Evolutionary conservation across 2,113 vertebrate genomes (phyloP).

Genomic region (Halcyon malimbica): DNA sequence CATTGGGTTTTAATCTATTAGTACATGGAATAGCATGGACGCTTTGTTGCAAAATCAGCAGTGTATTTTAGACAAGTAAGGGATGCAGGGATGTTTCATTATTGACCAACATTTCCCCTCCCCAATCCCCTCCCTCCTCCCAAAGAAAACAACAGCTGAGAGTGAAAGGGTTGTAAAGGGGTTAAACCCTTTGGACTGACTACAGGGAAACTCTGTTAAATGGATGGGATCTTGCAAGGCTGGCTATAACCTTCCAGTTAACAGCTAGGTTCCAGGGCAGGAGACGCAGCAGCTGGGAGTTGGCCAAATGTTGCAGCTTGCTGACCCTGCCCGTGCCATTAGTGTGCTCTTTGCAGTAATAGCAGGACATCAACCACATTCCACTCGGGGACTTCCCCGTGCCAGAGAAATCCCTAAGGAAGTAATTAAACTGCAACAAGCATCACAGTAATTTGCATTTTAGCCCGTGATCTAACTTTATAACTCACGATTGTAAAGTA

Average conservation of each 20-base stretch:
- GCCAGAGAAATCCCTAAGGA: slow-evolving; percentile 12
- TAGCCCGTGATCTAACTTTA: background rate
- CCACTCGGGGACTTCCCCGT: background rate
- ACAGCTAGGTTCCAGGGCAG: background rate
- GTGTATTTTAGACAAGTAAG: background rate
- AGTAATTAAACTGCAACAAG: slow-evolving; percentile 15
- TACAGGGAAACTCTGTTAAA: background rate
- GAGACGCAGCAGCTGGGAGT: background rate
- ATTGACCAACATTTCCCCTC: background rate
- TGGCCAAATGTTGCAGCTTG: background rate
- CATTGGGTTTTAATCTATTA: background rate
- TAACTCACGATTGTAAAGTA: background rate
- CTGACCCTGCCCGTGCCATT: background rate
- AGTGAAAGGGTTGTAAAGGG: background rate
- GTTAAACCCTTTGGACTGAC: background rate
- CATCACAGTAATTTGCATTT: slow-evolving; percentile 1
- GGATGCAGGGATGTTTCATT: background rate
- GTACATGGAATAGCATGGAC: background rate
- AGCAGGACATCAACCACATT: background rate
- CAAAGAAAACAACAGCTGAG: background rate
- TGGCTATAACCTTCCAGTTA: background rate
- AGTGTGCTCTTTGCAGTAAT: background rate
- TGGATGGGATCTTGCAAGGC: background rate
- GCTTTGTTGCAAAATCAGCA: background rate
- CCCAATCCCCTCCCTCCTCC: background rate